Conservation (phyloP, 1,140 invertebrate species). For the Paramacrobiotus metropolitanus region DNA sequence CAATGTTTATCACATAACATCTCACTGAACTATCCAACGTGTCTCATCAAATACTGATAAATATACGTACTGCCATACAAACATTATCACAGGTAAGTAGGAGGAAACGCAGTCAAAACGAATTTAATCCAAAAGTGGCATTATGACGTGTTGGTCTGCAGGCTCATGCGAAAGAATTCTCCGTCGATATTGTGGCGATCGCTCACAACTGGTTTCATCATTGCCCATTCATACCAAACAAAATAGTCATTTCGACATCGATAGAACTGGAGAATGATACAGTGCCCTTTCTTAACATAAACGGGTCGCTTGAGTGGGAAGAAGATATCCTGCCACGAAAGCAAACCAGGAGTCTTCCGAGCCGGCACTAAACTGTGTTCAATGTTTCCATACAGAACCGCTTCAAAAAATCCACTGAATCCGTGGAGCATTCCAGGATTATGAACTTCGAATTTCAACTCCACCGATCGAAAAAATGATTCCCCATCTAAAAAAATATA, state of each 20-base stretch:
- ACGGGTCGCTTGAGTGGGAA: background rate
- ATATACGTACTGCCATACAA: too few species aligned
- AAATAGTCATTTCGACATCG: background rate
- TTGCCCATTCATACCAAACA: background rate
- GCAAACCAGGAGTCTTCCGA: background rate
- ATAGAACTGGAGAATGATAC: background rate
- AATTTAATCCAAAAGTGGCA: too few species aligned
- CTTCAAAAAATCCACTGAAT: constrained; percentile 83
- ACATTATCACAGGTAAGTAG: too few species aligned
- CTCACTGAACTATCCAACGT: too few species aligned
- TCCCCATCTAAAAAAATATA: too few species aligned
- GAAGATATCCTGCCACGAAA: background rate
- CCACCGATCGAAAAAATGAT: too few species aligned
- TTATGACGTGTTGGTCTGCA: too few species aligned
- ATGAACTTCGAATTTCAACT: constrained; percentile 39
- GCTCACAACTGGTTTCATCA: background rate
- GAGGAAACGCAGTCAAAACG: too few species aligned
- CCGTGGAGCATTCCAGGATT: constrained; percentile 64
- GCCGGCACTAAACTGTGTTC: background rate
- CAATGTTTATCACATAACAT: too few species aligned
- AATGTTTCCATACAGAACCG: constrained; percentile 55
- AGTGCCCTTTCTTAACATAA: background rate
- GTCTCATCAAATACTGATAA: too few species aligned
- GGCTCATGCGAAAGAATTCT: background rate
- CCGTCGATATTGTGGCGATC: background rate